phyloP scores from a whole-genome alignment of 2,797 vertebrate species.

The Brachyrhaphis roseni region DNA sequence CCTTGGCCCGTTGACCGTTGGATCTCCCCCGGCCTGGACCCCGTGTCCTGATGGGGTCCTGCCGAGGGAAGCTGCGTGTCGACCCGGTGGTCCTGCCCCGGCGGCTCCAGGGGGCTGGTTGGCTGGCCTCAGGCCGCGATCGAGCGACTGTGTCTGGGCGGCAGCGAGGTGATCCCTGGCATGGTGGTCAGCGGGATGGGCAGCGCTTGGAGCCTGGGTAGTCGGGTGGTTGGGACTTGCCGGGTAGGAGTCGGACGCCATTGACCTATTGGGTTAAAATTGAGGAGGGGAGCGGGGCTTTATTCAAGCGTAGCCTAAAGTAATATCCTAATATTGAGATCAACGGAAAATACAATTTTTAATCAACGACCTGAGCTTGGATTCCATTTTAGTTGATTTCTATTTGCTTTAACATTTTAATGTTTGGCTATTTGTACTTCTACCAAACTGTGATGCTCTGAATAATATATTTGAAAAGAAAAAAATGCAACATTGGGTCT shows the following conservation, averaged over 20 bases:
- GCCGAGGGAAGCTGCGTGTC: conserved; percentile 82
- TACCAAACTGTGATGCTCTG: not conserved
- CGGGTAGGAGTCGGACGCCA: conserved; percentile 88
- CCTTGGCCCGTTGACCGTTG: conserved; percentile 87
- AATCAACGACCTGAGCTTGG: not conserved
- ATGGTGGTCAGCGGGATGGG: conserved; percentile 73
- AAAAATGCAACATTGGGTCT: not conserved
- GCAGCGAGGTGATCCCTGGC: conserved; percentile 83
- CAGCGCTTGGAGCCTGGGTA: conserved; percentile 78
- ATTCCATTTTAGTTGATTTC: not conserved
- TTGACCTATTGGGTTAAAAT: conserved; percentile 76
- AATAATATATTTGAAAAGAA: not conserved
- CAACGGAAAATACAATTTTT: not conserved
- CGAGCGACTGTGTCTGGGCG: conserved; percentile 82
- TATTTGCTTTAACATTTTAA: not conserved
- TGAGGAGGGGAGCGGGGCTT: not conserved
- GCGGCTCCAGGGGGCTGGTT: conserved; percentile 74
- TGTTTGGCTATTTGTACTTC: not conserved
- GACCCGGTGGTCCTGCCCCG: conserved; percentile 52
- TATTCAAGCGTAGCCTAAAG: not conserved
- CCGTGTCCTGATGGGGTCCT: conserved; percentile 83
- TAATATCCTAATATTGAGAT: not conserved
- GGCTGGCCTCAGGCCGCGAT: conserved; percentile 82
- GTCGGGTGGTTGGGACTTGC: conserved; percentile 89
- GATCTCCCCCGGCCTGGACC: conserved; percentile 75